Conservation (phyloP, 2,888 invertebrate genomes). For the Caenorhabditis afra region DNA sequence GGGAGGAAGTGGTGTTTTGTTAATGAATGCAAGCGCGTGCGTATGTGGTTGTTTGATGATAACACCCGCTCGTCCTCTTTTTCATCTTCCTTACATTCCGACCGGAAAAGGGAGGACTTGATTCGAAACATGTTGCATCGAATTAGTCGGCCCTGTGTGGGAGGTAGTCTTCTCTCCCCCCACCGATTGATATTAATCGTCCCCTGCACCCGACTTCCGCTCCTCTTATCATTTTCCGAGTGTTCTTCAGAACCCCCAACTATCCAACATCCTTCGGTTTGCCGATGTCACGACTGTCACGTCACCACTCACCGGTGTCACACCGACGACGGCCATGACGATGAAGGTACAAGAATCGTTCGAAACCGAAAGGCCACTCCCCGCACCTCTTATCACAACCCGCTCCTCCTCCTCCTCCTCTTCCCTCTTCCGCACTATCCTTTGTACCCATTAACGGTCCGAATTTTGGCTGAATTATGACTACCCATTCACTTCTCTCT, state of each 20-base stretch:
- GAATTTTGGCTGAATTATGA: conserved; percentile 46
- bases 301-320: conserved; percentile 17
- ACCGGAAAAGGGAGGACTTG: conserved; percentile 30
- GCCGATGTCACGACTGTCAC: conserved; percentile 20
- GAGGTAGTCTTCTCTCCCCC: background rate
- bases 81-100: background rate
- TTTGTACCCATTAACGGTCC: conserved; percentile 38
- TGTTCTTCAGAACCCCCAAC: conserved; percentile 24
- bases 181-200: conserved; percentile 53
- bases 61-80: too few species aligned
- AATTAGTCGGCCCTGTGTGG: conserved; percentile 32
- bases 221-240: conserved; percentile 13
- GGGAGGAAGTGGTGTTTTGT: conserved; percentile 20
- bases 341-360: conserved; percentile 25
- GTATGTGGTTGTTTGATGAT: too few species aligned
- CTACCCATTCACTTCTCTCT: conserved; percentile 40
- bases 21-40: conserved; percentile 14
- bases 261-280: conserved; percentile 23
- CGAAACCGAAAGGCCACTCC: background rate
- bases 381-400: background rate
- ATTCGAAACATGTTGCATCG: conserved; percentile 52
- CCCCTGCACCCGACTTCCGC: conserved; percentile 9
- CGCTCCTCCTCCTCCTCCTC: conserved; percentile 5
- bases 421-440: conserved; percentile 10
- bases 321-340: conserved; percentile 18